Evolutionary conservation across 37 sponge, comb jelly and placozoan genomes (phyloP).

Genomic region (Eunapius fragilis): DNA sequence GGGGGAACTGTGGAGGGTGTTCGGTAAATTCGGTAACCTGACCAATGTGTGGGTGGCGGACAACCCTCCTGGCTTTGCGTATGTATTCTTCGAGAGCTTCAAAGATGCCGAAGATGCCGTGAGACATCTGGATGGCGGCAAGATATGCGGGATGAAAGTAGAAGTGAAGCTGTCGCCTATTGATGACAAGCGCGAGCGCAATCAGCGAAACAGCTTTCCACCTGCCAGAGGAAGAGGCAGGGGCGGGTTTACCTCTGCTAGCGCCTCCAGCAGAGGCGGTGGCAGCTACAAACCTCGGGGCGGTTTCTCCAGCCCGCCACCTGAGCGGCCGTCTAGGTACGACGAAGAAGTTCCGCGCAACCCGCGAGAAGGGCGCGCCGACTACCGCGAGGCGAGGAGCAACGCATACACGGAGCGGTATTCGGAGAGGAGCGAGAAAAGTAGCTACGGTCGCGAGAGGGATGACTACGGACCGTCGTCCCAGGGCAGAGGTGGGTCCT

Average conservation of each 20-base stretch:
- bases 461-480: not conserved
- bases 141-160: constrained; percentile 69
- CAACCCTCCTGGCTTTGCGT: constrained; percentile 92
- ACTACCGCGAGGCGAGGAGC: not conserved
- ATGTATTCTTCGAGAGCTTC: constrained; percentile 66
- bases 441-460: not conserved
- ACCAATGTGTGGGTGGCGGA: constrained; percentile 84
- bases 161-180: constrained; percentile 72
- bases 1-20: constrained; percentile 62
- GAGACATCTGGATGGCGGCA: constrained; percentile 35
- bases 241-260: not conserved
- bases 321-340: not conserved
- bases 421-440: not conserved
- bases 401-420: not conserved
- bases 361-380: not conserved
- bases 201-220: not conserved
- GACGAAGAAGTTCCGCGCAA: not conserved
- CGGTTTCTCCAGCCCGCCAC: not conserved
- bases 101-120: constrained; percentile 84
- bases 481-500: not conserved
- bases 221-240: constrained; percentile 3
- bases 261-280: not conserved
- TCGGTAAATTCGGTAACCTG: constrained; percentile 47
- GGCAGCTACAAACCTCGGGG: not conserved
- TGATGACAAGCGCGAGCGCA: constrained; percentile 46